Evolutionary conservation across 2,888 invertebrate species (phyloP), one percentile per base, ranked within the genome.

Genomic region (Aleiodes alternator): DNA sequence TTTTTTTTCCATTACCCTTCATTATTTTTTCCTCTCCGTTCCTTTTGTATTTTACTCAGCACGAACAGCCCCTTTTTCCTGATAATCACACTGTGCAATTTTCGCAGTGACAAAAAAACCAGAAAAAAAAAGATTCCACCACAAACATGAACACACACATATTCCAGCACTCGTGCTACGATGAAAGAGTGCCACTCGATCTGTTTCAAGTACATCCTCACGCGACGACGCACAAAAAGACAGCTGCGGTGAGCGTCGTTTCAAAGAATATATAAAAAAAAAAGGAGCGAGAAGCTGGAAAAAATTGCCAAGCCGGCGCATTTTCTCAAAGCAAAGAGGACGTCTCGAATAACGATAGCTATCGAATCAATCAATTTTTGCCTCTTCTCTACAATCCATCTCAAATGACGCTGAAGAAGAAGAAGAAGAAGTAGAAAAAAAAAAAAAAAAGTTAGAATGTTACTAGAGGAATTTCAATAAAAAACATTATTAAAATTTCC

Each of bases 151-250:
- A 57, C 51, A 64, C 43, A 68, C 48, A 68, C 48, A 68, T 34
- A 34, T 51, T 50, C 57, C 29, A n/a, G 55, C 68, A 56, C 51
- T 34, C 75, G 14, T 14, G 59, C 23, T 8, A 72, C 53, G 59
- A 69, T 72, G 48, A 72, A 72, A 76, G 72, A 59, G 56, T 38
- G 57, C 57, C 68, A 76, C 72, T 76, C 72, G 61, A 72, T 76
- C 69, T 57, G 72, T 72, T 72, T 72, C 76, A 68, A 76, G 72
- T 72, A 61, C 69, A 76, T 57, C 72, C 61, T 68, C 16, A 31
- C 51, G 57, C 48, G 50, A 29, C 38, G 56, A 75, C 71, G 75
- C 59, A 76, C 71, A 76, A 76, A 76, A 72, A 72, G 51, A 68
- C 50, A 68, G 59, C 68, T 57, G 31, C 55, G 50, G 59, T 72